Evolutionary conservation across 2,797 vertebrate species (phyloP).

Genomic region (Varecia variegata): DNA sequence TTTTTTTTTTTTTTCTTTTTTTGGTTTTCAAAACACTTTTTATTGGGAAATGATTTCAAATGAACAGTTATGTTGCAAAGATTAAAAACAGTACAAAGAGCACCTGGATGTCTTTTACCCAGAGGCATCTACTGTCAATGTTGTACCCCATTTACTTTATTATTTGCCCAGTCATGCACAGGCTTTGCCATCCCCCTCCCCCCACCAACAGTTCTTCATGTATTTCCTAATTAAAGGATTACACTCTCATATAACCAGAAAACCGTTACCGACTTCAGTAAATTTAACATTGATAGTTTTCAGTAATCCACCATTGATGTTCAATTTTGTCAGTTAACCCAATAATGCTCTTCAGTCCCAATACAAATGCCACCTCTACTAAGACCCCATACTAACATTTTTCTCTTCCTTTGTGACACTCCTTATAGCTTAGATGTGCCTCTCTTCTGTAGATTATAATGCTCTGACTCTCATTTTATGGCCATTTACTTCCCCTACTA

Average conservation of each 20-base stretch:
- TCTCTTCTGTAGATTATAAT: neutral
- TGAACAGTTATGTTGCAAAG: neutral
- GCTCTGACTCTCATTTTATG: neutral
- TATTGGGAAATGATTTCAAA: neutral
- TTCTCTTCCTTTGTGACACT: neutral
- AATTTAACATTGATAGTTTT: neutral
- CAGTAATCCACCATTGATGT: neutral
- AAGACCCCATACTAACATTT: neutral
- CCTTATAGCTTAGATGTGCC: neutral
- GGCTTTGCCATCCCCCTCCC: fast-evolving
- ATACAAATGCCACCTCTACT: neutral
- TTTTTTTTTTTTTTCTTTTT: too few species aligned
- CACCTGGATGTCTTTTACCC: neutral
- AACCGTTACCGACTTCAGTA: neutral
- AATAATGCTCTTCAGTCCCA: neutral
- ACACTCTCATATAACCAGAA: neutral
- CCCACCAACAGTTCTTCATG: neutral
- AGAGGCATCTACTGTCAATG: neutral
- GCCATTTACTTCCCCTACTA: neutral
- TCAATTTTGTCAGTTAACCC: neutral
- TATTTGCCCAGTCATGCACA: neutral
- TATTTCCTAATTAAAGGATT: neutral
- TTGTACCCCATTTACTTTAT: neutral
- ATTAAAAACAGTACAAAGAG: neutral
- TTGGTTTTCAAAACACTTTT: slow-evolving; percentile 1